Evolutionary conservation across 92 coral and sea anemone genomes (phyloP), one percentile per base, ranked within the genome.

Genomic region (Porites rus): DNA sequence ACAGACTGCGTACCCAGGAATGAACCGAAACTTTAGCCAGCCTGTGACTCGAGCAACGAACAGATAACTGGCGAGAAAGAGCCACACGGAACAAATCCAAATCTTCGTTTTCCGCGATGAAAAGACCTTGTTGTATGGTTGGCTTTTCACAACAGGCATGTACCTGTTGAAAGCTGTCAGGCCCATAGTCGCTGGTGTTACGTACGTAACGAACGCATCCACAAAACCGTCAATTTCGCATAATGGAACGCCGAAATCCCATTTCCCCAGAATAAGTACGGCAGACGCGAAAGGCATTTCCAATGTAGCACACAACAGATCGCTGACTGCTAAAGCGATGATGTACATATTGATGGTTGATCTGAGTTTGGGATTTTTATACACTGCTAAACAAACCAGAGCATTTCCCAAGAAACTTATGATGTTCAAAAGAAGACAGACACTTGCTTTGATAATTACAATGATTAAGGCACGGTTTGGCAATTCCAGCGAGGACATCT

Each of bases 261-360:
- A 91, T 50, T 8, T 24, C 18, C 91, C 94, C 1, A 78, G 52
- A 11, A 87, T 83, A 4, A 92, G 72, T 2, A 89, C 88, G 22
- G 85, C 88, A 18, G 88, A 79, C 2, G 85, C 75, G 6, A 92
- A 64, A 1, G 97, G 95, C 97, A 94, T 94, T 10, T 90, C 95
- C 11, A 86, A 22, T 25, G 84, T 6, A 10, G 95, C 95, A 89
- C 93, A 92, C 12, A 87, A 28, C 52, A 94, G 89, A 77, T 94
- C 97, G 52, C 91, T 86, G 21, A 84, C 78, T 21, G 97, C 97
- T n/a, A 94, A 80, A 50, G 95, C 83, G 17, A 84, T 91, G 20
- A 92, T 87, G 46, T 92, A 90, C 80, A 94, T 82, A 68, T 94
- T 92, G 1, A 91, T 94, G 9, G 89, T 89, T 14, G 98, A 92